phyloP scores from a whole-genome alignment of 1,140 invertebrate genomes.

The Drosophila azteca region DNA sequence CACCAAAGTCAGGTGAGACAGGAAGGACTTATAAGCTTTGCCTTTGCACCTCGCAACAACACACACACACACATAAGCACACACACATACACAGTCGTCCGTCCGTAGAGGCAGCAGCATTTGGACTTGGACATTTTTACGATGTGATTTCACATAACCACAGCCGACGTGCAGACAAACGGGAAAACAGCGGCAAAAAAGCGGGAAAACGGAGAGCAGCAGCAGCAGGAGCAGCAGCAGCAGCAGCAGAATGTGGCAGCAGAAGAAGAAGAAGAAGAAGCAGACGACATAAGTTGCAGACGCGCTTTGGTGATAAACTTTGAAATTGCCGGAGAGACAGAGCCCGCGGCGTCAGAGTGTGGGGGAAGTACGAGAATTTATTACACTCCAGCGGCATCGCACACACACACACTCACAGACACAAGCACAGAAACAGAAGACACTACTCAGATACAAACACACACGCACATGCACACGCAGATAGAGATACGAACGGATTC shows the following conservation, averaged over 20 bases:
- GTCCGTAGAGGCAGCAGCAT: constrained; percentile 45
- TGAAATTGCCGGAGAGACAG: constrained; percentile 58
- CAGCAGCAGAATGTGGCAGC: constrained; percentile 16
- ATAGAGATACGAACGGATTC: constrained; percentile 62
- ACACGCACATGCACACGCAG: background rate
- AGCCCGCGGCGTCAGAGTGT: no score
- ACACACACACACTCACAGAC: constrained; percentile 6
- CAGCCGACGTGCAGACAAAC: constrained; percentile 76
- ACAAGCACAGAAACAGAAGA: constrained; percentile 15
- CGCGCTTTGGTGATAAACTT: constrained; percentile 81
- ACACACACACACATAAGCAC: constrained; percentile 14
- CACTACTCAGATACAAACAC: background rate
- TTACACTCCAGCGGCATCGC: constrained; percentile 76
- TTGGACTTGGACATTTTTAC: constrained; percentile 82
- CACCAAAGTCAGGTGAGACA: constrained; percentile 67
- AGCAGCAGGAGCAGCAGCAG: background rate
- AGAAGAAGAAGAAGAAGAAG: constrained; percentile 10
- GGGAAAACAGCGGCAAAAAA: background rate
- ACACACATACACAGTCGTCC: constrained; percentile 6
- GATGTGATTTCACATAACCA: constrained; percentile 82
- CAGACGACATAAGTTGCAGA: constrained; percentile 67
- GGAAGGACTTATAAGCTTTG: constrained; percentile 80
- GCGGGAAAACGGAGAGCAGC: no score
- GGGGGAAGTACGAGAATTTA: constrained; percentile 61
- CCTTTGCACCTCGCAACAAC: constrained; percentile 7